A percentile compares a stretch with the other conserved stretches of the same genome.
These are phyloP conservation scores for Sinocyclocheilus rhinocerous DNA, from an alignment of 2,113 vertebrate species.

Conservation along the genomic window DNA sequence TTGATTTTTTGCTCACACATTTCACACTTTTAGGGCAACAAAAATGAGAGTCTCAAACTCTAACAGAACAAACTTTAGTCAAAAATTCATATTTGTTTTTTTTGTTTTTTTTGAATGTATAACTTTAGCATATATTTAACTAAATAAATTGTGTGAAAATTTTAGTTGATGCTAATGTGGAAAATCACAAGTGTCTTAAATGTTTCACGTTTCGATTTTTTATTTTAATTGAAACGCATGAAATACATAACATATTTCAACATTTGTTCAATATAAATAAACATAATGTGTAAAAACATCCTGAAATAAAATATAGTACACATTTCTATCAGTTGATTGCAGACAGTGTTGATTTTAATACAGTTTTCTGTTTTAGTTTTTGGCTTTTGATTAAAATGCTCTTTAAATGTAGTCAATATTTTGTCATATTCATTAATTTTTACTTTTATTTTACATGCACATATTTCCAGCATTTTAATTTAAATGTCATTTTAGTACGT, in stretches of 20 bases:
- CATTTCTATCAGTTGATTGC: too few relatives aligned
- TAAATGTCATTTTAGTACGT: too few relatives aligned
- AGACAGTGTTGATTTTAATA: too few relatives aligned
- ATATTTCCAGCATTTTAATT: too few relatives aligned
- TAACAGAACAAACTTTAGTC: neutral
- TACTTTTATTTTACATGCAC: too few relatives aligned
- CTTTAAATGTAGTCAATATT: neutral
- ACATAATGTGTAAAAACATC: neutral
- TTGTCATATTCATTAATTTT: too few relatives aligned
- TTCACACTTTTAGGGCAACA: neutral
- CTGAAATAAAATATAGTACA: neutral
- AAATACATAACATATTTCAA: neutral
- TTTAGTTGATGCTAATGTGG: neutral
- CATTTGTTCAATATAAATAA: neutral
- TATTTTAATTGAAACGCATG: neutral
- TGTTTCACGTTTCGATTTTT: neutral
- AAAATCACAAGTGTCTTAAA: too few relatives aligned
- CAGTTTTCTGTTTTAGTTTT: neutral
- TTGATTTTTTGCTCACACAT: neutral
- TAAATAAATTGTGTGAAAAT: neutral
- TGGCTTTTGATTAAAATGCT: neutral
- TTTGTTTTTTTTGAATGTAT: too few relatives aligned
- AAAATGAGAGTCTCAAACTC: neutral
- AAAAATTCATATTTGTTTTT: neutral
- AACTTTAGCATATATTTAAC: neutral